phyloP scores from a whole-genome alignment of 2,797 vertebrate species.

The Leptoclinus maculatus region DNA sequence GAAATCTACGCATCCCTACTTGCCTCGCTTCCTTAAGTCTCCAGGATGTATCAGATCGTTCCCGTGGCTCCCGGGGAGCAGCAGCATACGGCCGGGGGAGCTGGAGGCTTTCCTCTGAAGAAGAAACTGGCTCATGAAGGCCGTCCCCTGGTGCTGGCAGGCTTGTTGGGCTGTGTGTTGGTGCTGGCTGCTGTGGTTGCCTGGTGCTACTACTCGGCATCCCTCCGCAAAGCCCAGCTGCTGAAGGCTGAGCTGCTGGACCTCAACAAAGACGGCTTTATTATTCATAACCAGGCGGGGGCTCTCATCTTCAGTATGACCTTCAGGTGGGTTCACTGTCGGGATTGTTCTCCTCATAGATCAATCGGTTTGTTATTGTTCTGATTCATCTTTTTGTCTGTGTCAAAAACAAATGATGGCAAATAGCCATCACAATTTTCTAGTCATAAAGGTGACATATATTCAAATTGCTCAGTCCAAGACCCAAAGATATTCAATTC shows the following conservation, averaged over 20 bases:
- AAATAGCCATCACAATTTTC: not conserved
- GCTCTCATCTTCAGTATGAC: slow-evolving; percentile 89
- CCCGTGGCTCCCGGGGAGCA: slow-evolving; percentile 79
- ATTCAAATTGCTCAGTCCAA: not conserved
- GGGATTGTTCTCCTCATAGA: not conserved
- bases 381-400: not conserved
- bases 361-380: slow-evolving; percentile 1
- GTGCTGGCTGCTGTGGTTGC: slow-evolving; percentile 88
- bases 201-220: slow-evolving; percentile 93
- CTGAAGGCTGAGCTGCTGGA: slow-evolving; percentile 89
- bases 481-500: not conserved
- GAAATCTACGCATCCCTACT: not conserved
- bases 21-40: slow-evolving; percentile 1
- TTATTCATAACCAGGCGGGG: slow-evolving; percentile 89
- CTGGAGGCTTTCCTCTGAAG: slow-evolving; percentile 79
- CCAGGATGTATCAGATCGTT: slow-evolving; percentile 85
- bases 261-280: slow-evolving; percentile 89
- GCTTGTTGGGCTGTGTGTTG: slow-evolving; percentile 84
- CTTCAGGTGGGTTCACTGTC: slow-evolving; percentile 83
- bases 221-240: slow-evolving; percentile 89
- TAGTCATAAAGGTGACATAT: not conserved
- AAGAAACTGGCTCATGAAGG: slow-evolving; percentile 80
- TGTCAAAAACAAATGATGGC: not conserved
- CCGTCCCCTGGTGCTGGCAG: slow-evolving; percentile 84
- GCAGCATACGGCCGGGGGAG: slow-evolving; percentile 25